Evolutionary conservation across 2,113 vertebrate genomes (phyloP).

Genomic region (Pao palembangensis): DNA sequence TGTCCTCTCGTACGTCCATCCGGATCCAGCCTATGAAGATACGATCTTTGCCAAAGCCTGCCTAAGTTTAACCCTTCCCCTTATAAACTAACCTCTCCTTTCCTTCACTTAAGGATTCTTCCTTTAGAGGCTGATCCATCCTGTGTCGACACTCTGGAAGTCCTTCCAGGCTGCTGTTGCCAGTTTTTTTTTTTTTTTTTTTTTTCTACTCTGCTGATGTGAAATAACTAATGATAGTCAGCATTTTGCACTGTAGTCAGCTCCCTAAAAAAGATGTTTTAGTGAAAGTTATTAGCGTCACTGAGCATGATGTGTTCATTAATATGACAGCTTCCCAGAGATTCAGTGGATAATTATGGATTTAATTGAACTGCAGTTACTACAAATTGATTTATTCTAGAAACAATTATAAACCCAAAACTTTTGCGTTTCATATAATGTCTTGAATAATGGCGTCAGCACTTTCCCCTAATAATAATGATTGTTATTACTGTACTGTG

Average conservation of each 20-base stretch:
- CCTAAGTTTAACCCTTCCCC: slow-evolving; percentile 39
- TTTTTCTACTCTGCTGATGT: background rate
- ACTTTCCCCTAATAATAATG: no score
- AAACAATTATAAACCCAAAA: no score
- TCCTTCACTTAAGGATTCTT: slow-evolving; percentile 52
- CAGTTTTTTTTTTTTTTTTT: background rate
- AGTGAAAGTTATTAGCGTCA: background rate
- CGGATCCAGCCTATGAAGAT: slow-evolving; percentile 50
- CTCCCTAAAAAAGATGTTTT: background rate
- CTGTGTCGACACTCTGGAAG: slow-evolving; percentile 23
- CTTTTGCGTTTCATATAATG: no score
- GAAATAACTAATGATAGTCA: background rate
- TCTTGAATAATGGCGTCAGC: no score
- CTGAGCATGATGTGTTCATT: no score
- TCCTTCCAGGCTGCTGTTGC: slow-evolving; percentile 6
- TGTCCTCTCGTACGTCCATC: slow-evolving; percentile 42
- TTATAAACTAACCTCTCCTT: slow-evolving; percentile 58
- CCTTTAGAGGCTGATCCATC: slow-evolving; percentile 48
- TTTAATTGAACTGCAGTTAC: no score
- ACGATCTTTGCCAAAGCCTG: slow-evolving; percentile 44
- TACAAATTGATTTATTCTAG: no score
- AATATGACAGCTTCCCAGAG: no score
- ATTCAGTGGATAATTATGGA: no score
- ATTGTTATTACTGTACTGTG: no score
- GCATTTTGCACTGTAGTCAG: background rate